Percentiles rank a stretch among this genome's conserved stretches.
These are phyloP conservation scores for Anas platyrhynchos DNA, from an alignment of 2,113 vertebrate genomes.

Conservation along the genomic window DNA sequence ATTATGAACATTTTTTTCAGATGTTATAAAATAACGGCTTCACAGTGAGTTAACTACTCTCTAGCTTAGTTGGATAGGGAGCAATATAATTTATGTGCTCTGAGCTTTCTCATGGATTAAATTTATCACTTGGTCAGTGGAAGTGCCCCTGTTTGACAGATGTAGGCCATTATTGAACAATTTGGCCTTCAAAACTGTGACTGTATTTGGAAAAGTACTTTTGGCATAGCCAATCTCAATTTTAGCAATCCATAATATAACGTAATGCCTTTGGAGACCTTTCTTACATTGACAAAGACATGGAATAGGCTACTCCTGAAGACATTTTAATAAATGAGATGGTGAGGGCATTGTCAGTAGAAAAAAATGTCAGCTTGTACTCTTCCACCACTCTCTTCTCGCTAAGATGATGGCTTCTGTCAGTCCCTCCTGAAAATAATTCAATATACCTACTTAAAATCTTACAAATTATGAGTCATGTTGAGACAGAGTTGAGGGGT, in stretches of 20 bases:
- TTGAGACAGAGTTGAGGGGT: background rate
- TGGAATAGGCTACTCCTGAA: background rate
- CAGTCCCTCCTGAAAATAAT: background rate
- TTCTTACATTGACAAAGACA: background rate
- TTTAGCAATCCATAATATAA: constrained; percentile 24
- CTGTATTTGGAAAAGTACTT: constrained; percentile 31
- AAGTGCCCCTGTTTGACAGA: constrained; percentile 61
- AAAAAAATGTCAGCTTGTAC: background rate
- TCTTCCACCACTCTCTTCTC: background rate
- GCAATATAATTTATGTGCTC: constrained; percentile 57
- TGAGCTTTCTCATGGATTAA: constrained; percentile 63
- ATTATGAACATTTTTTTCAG: constrained; percentile 64
- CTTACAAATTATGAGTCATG: background rate
- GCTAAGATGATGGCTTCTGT: background rate
- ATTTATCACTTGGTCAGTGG: constrained; percentile 65
- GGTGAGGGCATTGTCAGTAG: background rate
- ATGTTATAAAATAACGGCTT: constrained; percentile 49
- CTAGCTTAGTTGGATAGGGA: constrained; percentile 35
- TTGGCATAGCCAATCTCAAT: constrained; percentile 2
- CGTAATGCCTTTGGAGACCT: background rate
- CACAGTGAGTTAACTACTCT: constrained; percentile 55
- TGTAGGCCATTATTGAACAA: constrained; percentile 46
- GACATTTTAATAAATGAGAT: background rate
- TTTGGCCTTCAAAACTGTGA: constrained; percentile 49
- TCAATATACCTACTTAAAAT: background rate